Evolutionary conservation across 2,113 vertebrate genomes (phyloP), one percentile per base, ranked within the genome.

Genomic region (Lampris megalopsis): DNA sequence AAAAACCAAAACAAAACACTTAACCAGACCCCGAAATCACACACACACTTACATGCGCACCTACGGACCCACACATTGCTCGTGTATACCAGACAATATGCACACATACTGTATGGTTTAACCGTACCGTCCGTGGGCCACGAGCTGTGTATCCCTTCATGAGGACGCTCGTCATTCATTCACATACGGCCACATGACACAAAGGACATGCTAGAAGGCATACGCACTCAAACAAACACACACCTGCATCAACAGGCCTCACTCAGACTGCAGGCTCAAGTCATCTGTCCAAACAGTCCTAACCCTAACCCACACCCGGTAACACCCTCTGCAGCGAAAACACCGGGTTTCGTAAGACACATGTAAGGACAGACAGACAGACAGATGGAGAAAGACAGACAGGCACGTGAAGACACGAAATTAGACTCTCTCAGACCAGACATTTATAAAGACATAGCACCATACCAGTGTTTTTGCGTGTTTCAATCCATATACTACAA

Each of bases 231-330:
- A 81, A 77, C 79, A 63, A 86, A 59, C 69, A 63, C 83, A 89
- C 92, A 93, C 92, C 89, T 92, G 86, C 84, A 77, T 91, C 91
- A 92, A 91, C 86, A 91, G 83, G 68, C 84, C 86, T 82, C 82
- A 64, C 71, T 88, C 88, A 85, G 82, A 83, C 73, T 64, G 63
- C 11, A 63, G 75, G 83, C 80, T 82, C 67, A 3, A 24, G 66
- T 89, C 88, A 91, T 91, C 92, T 93, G 92, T 92, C 62, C 13
- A 91, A 94, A 91, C 88, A 92, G 69, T 66, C 70, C 78, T 81
- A 64, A 40, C 68, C 62, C 77, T 79, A 82, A 88, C 76, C 73
- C 80, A 68, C 86, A 88, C 82, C 81, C 66, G 83, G 10, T 37
- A 60, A 60, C 68, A 65, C 75, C 79, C 77, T 82, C 75, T 79